phyloP scores from a whole-genome alignment of 2,888 invertebrate species.

The Cepaea hortensis region DNA sequence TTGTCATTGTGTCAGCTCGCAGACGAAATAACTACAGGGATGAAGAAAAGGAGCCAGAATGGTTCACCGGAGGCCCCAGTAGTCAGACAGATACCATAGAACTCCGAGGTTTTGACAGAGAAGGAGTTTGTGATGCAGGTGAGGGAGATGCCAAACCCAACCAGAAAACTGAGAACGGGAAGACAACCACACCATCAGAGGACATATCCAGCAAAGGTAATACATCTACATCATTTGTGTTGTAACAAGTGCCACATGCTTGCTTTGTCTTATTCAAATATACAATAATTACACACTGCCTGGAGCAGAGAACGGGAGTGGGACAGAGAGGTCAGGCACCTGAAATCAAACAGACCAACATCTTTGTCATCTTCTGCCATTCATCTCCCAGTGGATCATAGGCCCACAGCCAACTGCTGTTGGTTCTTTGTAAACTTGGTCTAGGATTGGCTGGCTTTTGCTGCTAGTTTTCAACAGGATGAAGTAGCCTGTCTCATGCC shows the following conservation, averaged over 20 bases:
- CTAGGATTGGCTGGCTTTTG: too few relatives aligned
- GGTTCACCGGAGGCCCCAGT: conserved; percentile 90
- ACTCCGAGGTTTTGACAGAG: conserved; percentile 89
- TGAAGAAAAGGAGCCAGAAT: conserved; percentile 89
- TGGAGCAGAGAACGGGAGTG: too few relatives aligned
- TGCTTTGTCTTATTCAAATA: not conserved
- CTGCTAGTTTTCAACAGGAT: too few relatives aligned
- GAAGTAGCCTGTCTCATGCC: too few relatives aligned
- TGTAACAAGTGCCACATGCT: not conserved
- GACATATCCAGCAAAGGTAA: conserved; percentile 40
- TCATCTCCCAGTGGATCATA: too few relatives aligned
- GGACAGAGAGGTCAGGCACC: too few relatives aligned
- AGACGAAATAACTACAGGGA: conserved; percentile 47
- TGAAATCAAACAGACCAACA: too few relatives aligned
- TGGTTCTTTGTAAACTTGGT: too few relatives aligned
- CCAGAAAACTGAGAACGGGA: not conserved
- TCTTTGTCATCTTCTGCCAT: too few relatives aligned
- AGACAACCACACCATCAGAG: not conserved
- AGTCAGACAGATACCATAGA: conserved; percentile 95
- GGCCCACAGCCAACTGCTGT: too few relatives aligned
- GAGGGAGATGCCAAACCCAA: not conserved
- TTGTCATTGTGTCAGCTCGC: conserved; percentile 42
- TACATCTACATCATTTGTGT: not conserved
- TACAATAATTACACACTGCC: too few relatives aligned
- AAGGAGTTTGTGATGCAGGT: conserved; percentile 29